Conservation (phyloP, 2,113 vertebrate genomes). For the Microtus oregoni region DNA sequence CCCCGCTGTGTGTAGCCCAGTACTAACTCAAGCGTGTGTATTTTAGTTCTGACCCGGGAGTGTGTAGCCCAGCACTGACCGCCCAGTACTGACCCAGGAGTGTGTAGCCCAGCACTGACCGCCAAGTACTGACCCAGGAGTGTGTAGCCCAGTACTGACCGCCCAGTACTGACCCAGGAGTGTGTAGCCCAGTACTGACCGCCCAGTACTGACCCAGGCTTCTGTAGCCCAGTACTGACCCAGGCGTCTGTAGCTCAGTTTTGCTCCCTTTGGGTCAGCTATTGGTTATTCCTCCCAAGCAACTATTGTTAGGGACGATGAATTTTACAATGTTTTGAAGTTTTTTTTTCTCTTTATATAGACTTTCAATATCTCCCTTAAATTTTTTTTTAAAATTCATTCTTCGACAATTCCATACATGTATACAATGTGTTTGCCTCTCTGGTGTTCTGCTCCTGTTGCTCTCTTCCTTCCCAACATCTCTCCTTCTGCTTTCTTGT, state of each 20-base stretch:
- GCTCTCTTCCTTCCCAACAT: too few species aligned
- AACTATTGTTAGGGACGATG: background rate
- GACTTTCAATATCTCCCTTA: background rate
- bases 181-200: background rate
- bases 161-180: too few species aligned
- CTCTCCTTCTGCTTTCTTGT: background rate
- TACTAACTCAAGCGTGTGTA: too few species aligned
- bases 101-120: too few species aligned
- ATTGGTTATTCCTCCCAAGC: background rate
- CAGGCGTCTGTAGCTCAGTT: background rate
- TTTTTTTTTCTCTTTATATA: constrained; percentile 51
- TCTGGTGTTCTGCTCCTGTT: background rate
- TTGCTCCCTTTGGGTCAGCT: background rate
- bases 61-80: too few species aligned
- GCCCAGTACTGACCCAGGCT: too few species aligned
- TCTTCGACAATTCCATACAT: background rate
- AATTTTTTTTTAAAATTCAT: background rate
- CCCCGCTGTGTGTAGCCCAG: too few species aligned
- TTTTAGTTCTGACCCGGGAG: too few species aligned
- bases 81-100: too few species aligned
- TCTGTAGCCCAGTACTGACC: background rate
- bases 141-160: too few species aligned
- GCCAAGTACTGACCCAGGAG: background rate
- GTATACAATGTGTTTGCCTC: too few species aligned
- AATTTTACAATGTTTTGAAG: constrained; percentile 13